Evolutionary conservation across 2,797 vertebrate genomes (phyloP).

Genomic region (Lepilemur ruficaudatus): DNA sequence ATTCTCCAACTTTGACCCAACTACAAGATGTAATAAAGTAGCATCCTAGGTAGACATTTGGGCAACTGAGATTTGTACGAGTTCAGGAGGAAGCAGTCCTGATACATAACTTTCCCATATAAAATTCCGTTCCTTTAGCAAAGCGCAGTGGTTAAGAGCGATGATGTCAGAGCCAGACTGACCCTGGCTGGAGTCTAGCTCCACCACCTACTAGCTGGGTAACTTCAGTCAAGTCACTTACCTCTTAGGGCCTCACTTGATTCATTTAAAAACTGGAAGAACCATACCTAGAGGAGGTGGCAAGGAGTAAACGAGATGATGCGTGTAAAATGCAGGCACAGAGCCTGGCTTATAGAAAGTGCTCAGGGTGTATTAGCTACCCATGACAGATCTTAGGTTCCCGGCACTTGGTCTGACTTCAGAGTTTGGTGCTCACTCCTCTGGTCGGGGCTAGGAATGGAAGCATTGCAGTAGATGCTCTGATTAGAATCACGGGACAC

Average conservation of each 20-base stretch:
- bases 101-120: neutral
- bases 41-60: neutral
- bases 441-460: neutral
- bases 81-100: neutral
- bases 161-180: neutral
- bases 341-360: neutral
- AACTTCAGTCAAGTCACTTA: neutral
- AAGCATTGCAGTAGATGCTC: neutral
- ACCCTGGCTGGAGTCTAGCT: neutral
- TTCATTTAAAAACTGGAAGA: neutral
- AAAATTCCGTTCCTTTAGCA: neutral
- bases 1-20: neutral
- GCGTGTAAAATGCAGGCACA: neutral
- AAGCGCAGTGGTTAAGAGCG: neutral
- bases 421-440: neutral
- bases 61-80: neutral
- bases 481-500: neutral
- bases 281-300: neutral
- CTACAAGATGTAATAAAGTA: neutral
- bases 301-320: neutral
- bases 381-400: neutral
- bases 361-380: neutral
- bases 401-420: neutral
- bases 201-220: neutral
- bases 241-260: neutral